A percentile compares a stretch with the other conserved stretches of the same genome.
These are phyloP conservation scores for Amphiprion ocellaris DNA, from an alignment of 2,113 vertebrate species.

Conservation along the genomic window DNA sequence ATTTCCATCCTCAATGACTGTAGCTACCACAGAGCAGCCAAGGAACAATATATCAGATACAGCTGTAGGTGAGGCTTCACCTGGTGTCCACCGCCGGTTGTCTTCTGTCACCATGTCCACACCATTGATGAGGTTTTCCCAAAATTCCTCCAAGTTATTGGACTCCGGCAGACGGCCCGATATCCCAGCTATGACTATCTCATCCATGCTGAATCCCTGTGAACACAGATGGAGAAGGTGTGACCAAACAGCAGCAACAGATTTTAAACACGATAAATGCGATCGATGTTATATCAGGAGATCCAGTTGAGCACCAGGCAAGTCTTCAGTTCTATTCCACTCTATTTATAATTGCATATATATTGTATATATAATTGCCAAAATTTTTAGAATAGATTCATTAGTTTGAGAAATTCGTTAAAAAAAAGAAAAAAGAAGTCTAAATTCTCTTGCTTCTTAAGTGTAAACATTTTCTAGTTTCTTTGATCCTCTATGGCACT, in stretches of 20 bases:
- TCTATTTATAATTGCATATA: too few relatives aligned
- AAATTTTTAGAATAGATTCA: too few relatives aligned
- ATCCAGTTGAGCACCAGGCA: too few relatives aligned
- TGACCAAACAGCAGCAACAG: background rate
- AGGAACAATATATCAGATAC: background rate
- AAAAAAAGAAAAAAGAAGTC: too few relatives aligned
- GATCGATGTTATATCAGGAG: too few relatives aligned
- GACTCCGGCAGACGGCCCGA: conserved; percentile 95
- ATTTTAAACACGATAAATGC: background rate
- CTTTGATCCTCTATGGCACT: too few relatives aligned
- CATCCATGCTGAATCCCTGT: conserved; percentile 88
- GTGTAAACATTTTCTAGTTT: too few relatives aligned
- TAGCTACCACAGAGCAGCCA: background rate
- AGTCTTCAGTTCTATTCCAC: too few relatives aligned
- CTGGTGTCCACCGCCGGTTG: conserved; percentile 94
- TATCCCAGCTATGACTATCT: conserved; percentile 95
- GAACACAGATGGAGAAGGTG: background rate
- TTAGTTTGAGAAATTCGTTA: too few relatives aligned
- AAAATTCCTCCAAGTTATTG: conserved; percentile 94
- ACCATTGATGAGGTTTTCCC: conserved; percentile 93
- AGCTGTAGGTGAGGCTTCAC: conserved; percentile 74
- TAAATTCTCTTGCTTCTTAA: too few relatives aligned
- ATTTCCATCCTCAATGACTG: too few relatives aligned
- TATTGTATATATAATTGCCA: too few relatives aligned
- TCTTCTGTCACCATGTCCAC: conserved; percentile 99